Percentiles rank a stretch among this genome's conserved stretches.
Conservation (phyloP, 2,113 vertebrate genomes). For the Burhinus oedicnemus region DNA sequence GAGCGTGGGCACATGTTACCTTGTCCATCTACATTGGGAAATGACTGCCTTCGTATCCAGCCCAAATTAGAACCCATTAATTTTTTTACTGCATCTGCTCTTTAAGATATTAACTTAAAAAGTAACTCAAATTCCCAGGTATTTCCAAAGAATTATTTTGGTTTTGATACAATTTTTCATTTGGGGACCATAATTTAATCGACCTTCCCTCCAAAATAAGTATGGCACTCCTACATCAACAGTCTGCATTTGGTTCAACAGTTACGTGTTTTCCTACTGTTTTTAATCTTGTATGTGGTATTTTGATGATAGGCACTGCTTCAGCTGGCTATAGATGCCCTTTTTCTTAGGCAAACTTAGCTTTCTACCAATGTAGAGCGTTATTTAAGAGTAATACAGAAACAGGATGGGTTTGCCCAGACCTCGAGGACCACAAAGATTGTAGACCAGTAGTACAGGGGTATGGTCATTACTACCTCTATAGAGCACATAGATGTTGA, state of each 20-base stretch:
- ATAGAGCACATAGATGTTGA: accelerated
- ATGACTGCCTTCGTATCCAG: accelerated
- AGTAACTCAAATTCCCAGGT: background rate
- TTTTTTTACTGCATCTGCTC: background rate
- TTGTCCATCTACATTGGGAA: background rate
- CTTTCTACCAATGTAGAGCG: background rate
- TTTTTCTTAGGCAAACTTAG: background rate
- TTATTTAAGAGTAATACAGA: background rate
- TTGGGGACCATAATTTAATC: background rate
- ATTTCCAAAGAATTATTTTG: background rate
- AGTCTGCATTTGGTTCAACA: background rate
- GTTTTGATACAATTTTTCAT: background rate
- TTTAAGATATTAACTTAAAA: background rate
- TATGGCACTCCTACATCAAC: background rate
- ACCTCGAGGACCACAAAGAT: background rate
- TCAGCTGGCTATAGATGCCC: background rate
- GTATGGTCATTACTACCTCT: background rate
- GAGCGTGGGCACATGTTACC: accelerated
- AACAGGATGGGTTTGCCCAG: background rate
- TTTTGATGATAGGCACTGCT: background rate
- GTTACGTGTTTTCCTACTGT: background rate
- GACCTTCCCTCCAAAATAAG: background rate
- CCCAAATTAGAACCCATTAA: background rate
- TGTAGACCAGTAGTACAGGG: background rate
- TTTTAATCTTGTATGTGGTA: background rate